Conservation (phyloP, 2,888 invertebrate species). For the Coenonympha arcania region DNA sequence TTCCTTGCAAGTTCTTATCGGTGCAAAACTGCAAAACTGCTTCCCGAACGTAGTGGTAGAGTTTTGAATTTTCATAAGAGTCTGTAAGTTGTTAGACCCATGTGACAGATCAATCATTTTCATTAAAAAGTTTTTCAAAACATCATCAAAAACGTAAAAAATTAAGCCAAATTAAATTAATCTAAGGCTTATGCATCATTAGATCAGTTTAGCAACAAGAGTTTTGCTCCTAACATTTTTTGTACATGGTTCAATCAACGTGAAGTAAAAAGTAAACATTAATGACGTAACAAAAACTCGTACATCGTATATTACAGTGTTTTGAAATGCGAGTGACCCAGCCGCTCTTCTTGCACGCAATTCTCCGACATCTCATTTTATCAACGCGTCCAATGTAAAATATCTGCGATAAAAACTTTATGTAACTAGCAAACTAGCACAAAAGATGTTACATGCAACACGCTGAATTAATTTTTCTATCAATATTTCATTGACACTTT, state of each 20-base stretch:
- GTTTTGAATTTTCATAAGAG: too few species aligned
- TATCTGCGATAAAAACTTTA: constrained; percentile 39
- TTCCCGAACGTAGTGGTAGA: too few species aligned
- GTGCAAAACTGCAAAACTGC: too few species aligned
- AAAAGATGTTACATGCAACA: constrained; percentile 34
- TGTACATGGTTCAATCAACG: not conserved
- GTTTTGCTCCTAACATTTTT: too few species aligned
- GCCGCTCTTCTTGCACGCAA: constrained; percentile 31
- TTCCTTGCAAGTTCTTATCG: too few species aligned
- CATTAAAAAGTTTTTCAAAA: too few species aligned
- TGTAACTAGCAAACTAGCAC: constrained; percentile 44
- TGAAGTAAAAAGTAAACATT: not conserved
- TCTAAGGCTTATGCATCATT: too few species aligned
- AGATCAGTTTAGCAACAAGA: too few species aligned
- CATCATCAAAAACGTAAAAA: too few species aligned
- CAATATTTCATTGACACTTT: constrained; percentile 18
- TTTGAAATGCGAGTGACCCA: constrained; percentile 31
- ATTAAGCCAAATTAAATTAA: too few species aligned
- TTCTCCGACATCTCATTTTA: constrained; percentile 34
- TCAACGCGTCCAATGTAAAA: constrained; percentile 36
- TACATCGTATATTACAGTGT: constrained; percentile 30
- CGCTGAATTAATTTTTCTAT: constrained; percentile 21
- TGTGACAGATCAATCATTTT: too few species aligned
- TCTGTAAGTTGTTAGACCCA: too few species aligned
- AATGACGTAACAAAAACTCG: constrained; percentile 7